Evolutionary conservation across 2,888 invertebrate species (phyloP).

Genomic region (Noctuana brunneofusca): DNA sequence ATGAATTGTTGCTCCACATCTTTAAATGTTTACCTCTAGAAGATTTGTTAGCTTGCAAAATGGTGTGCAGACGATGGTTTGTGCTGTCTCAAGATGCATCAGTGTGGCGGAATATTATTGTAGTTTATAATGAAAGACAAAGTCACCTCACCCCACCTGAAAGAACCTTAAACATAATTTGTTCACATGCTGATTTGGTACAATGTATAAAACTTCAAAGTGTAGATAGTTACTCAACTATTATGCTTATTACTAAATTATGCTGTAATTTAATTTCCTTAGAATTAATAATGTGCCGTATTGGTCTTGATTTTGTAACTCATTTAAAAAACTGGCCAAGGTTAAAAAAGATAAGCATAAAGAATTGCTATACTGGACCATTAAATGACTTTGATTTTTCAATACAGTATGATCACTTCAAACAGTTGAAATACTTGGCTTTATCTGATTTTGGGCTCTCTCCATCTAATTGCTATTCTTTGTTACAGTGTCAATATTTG

Average conservation of each 20-base stretch:
- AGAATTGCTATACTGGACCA: constrained; percentile 51
- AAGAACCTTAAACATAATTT: constrained; percentile 58
- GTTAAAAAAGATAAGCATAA: constrained; percentile 65
- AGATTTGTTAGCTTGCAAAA: constrained; percentile 59
- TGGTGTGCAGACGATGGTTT: constrained; percentile 67
- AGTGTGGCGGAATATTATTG: constrained; percentile 61
- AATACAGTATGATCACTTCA: constrained; percentile 62
- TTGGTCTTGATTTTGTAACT: constrained; percentile 61
- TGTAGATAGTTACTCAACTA: constrained; percentile 60
- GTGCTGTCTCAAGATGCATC: constrained; percentile 57
- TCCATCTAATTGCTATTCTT: constrained; percentile 57
- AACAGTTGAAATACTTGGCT: constrained; percentile 57
- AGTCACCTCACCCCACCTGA: constrained; percentile 62
- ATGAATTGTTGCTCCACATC: constrained; percentile 67
- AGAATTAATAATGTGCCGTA: constrained; percentile 72
- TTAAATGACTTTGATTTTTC: constrained; percentile 31
- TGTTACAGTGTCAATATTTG: constrained; percentile 62
- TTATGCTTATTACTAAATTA: constrained; percentile 58
- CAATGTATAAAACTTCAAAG: constrained; percentile 66
- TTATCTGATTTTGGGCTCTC: constrained; percentile 73
- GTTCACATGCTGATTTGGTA: constrained; percentile 59
- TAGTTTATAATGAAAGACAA: constrained; percentile 68
- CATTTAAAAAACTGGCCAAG: constrained; percentile 62
- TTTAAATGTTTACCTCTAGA: constrained; percentile 67
- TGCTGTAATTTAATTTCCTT: constrained; percentile 64